Conservation (phyloP, 35 echinoderm and acorn worm genomes). For the Acanthaster planci region DNA sequence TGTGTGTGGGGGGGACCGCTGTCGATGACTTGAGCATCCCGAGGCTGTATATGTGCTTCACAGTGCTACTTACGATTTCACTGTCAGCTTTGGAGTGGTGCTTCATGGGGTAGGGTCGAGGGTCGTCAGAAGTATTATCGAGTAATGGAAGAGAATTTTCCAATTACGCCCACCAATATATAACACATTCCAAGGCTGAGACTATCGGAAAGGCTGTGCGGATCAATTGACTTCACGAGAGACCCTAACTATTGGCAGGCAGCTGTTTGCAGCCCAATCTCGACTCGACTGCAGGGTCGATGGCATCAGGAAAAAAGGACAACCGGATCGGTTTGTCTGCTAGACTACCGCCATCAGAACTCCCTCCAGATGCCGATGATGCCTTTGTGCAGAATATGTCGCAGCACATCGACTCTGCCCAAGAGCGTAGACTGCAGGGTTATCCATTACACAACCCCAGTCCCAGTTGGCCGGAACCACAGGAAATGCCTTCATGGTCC, state of each 20-base stretch:
- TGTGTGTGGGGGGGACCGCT: no score
- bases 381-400: background rate
- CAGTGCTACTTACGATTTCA: no score
- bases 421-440: background rate
- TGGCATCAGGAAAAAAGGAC: no score
- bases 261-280: background rate
- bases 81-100: no score
- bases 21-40: no score
- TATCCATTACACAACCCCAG: background rate
- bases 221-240: background rate
- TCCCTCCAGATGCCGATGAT: background rate
- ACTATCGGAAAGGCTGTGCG: background rate
- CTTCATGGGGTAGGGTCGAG: background rate
- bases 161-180: background rate
- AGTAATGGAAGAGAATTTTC: background rate
- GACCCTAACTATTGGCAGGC: background rate
- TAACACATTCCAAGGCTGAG: background rate
- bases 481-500: background rate
- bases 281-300: background rate
- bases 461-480: background rate
- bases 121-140: background rate
- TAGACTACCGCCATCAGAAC: background rate
- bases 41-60: no score
- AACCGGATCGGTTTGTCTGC: background rate
- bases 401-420: background rate